Evolutionary conservation across 2,797 vertebrate genomes (phyloP), one percentile per base, ranked within the genome.

Genomic region (Gouania willdenowi): DNA sequence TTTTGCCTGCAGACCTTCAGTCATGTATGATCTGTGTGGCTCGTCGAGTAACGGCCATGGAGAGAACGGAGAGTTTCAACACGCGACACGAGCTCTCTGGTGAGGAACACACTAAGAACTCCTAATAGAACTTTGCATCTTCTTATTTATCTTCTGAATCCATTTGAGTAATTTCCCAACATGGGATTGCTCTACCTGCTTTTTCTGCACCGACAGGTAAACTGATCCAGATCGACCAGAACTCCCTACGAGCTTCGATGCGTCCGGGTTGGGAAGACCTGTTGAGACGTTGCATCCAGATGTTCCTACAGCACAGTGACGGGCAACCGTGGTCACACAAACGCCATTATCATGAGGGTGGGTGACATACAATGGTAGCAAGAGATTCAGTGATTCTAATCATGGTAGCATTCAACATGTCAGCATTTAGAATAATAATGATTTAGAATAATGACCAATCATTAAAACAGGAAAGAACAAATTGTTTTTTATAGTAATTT

Each of bases 1-100:
- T 24, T 4, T 26, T 34, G 3, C 33, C 30, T 44, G 31, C 79
- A 98, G 96, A 98, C 79, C 88, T 98, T 45, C 96, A 98, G 64
- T 97, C 94, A 52, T 98, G 96, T 75, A 97, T 98, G 95, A 98
- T 98, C 71, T 98, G 95, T 22, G 96, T 98, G 66, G 94, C 94
- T 0, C 92, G 96, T 8, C 92, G 94, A 16, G 91, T 97, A 16
- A 80, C 89, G 7, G 82, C 91, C 3, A 82, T 91, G 57, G 96
- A 98, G 80, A 87, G 94, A 44, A 85, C 92, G 0, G 96, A 98
- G 77, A 94, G 92, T 51, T 98, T 98, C 77, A 93, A 93, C 36
- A 98, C 96, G 8, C 89, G 92, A 23, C 96, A 98, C 3, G 96
- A 98, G 62, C 90, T 96, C 62, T 92, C 94, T 84, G 95, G 96